Evolutionary conservation across 2,113 vertebrate species (phyloP).

Genomic region (Argyrosomus japonicus): DNA sequence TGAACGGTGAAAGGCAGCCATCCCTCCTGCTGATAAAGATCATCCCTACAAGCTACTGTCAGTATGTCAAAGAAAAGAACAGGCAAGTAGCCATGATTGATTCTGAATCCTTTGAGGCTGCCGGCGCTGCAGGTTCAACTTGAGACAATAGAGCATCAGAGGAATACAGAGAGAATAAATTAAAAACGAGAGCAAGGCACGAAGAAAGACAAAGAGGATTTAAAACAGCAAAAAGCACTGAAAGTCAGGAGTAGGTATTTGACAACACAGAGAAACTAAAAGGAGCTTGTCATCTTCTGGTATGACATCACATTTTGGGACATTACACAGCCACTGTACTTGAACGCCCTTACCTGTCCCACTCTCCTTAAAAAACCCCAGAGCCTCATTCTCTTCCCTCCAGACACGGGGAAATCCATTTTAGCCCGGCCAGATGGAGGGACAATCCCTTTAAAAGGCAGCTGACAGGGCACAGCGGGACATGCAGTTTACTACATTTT

Average conservation of each 20-base stretch:
- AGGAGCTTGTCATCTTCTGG: background rate
- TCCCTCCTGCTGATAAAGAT: constrained; percentile 16
- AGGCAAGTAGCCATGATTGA: constrained; percentile 9
- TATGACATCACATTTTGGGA: constrained; percentile 4
- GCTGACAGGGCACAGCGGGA: constrained; percentile 59
- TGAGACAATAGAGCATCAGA: background rate
- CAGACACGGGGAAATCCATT: constrained; percentile 27
- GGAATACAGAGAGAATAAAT: background rate
- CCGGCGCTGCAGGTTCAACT: background rate
- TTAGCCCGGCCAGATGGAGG: constrained; percentile 36
- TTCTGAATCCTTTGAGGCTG: constrained; percentile 2
- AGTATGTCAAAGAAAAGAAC: background rate
- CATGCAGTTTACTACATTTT: constrained; percentile 54
- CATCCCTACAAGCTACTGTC: constrained; percentile 14
- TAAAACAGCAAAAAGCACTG: background rate
- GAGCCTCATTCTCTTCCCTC: constrained; percentile 1
- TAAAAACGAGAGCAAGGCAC: background rate
- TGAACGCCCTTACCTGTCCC: constrained; percentile 28
- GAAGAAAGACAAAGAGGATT: background rate
- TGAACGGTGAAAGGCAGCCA: background rate
- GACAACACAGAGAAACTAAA: background rate
- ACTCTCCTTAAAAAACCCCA: constrained; percentile 26
- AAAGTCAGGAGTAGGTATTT: background rate
- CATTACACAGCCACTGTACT: background rate
- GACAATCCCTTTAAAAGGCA: constrained; percentile 57